Conservation (phyloP, 2,797 vertebrate species). For the Tadarida brasiliensis region DNA sequence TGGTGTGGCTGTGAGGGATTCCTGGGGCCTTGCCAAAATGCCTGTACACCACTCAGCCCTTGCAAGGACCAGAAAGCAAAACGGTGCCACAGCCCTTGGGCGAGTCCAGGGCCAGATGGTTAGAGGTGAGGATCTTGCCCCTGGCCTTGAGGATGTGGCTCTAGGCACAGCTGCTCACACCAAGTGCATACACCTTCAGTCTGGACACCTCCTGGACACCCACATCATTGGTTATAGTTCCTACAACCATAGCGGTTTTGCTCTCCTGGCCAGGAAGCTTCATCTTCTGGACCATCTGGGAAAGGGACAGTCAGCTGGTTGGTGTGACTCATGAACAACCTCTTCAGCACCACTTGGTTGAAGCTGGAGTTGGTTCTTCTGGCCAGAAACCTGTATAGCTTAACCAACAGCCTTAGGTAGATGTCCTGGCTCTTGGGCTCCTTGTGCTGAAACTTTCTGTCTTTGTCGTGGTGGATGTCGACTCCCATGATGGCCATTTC, state of each 20-base stretch:
- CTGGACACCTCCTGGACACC: neutral
- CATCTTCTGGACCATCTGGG: neutral
- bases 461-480: neutral
- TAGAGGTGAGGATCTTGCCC: neutral
- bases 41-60: neutral
- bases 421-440: neutral
- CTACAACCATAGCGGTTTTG: no score
- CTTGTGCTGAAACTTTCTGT: neutral
- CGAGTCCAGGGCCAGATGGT: neutral
- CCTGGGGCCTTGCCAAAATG: neutral
- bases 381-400: neutral
- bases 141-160: neutral
- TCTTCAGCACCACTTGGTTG: neutral
- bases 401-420: neutral
- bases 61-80: neutral
- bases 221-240: neutral
- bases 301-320: neutral
- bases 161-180: neutral
- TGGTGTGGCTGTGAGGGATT: neutral
- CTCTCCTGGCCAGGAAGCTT: neutral
- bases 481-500: neutral
- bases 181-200: neutral
- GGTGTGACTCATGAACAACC: neutral
- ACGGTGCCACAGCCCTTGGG: neutral
- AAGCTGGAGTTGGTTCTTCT: neutral